Base-by-base conservation (phyloP, 2,888 invertebrate genomes). In the Spilosoma lubricipeda region DNA sequence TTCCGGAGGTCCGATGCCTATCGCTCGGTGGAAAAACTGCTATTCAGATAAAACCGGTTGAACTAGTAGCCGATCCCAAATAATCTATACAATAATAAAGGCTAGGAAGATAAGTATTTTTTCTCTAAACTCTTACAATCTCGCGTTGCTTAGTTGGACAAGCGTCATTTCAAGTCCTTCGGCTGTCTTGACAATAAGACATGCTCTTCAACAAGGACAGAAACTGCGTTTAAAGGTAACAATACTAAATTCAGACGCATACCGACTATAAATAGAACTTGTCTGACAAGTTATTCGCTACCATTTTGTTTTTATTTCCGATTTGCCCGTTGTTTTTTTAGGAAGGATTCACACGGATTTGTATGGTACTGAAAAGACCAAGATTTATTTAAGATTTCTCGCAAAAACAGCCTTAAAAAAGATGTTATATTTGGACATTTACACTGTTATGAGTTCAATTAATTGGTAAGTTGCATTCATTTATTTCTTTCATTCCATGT, bases 251-350 rank as follows among this genome's bases (percentile, higher is more conserved):
- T 52, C 52, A 68, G 52, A 52, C 18, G 27, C 66, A 67, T 56
- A 18, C 27, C 48, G 3, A 65, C 65, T 56, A 52, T 71, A 71
- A 56, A 71, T 66, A 48, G 52, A 66, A 71, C 71, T 52, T 33
- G 71, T 66, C 27, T 3, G 39, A 56, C 71, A 36, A 66, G 52
- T 66, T 39, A 42, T 39, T 66, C 39, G 56, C 52, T 9, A 39
- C n/a, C 71, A 70, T 71, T 64, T 65, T 30, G 33, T 68, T 36
- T 36, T 66, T 66, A 66, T 36, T 39, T 66, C n/a, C 23, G n/a
- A 18, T 2, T 63, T 63, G 30, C 2, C 1, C 4, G 45, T 45
- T 45, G 18, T 67, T 67, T 67, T 67, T 45, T 48, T 45, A 18
- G 20, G 45, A 63, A 30, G 30, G 63, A 63, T 63, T 30, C 63